phyloP scores from a whole-genome alignment of 2,797 vertebrate genomes.

The Sebastes iracundus region DNA sequence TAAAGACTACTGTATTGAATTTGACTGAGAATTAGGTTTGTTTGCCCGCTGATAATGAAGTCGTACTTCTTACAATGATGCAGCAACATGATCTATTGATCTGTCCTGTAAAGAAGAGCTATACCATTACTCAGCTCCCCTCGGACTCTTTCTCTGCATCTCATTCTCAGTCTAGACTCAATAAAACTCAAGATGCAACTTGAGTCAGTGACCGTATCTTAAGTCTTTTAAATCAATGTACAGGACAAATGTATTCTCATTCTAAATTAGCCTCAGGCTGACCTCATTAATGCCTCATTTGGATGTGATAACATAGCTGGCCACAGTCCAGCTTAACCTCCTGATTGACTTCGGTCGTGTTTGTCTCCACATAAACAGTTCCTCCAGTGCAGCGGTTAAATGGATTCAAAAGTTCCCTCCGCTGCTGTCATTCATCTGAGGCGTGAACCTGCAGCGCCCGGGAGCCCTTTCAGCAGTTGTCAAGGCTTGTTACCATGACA shows the following conservation, averaged over 20 bases:
- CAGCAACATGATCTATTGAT: background rate
- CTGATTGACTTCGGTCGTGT: background rate
- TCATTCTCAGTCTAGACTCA: background rate
- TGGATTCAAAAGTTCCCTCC: background rate
- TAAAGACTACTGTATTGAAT: too few relatives aligned
- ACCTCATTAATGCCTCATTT: slow-evolving; percentile 24
- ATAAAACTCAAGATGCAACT: background rate
- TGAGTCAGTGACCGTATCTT: background rate
- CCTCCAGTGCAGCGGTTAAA: background rate
- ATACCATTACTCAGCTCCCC: background rate
- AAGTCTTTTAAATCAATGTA: slow-evolving; percentile 7
- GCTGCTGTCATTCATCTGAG: slow-evolving; percentile 35
- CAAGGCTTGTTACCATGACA: slow-evolving; percentile 52
- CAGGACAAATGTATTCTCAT: slow-evolving; percentile 4
- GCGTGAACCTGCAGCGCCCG: slow-evolving; percentile 33
- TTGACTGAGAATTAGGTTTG: background rate
- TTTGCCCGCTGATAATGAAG: background rate
- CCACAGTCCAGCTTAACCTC: background rate
- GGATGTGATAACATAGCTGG: background rate
- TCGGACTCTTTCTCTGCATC: background rate
- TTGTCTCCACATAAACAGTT: background rate
- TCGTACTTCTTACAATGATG: background rate
- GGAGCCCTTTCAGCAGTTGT: slow-evolving; percentile 49
- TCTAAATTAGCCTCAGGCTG: slow-evolving; percentile 21
- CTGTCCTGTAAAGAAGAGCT: background rate